phyloP scores from a whole-genome alignment of 2,888 invertebrate species.

The Drosophila differens region DNA sequence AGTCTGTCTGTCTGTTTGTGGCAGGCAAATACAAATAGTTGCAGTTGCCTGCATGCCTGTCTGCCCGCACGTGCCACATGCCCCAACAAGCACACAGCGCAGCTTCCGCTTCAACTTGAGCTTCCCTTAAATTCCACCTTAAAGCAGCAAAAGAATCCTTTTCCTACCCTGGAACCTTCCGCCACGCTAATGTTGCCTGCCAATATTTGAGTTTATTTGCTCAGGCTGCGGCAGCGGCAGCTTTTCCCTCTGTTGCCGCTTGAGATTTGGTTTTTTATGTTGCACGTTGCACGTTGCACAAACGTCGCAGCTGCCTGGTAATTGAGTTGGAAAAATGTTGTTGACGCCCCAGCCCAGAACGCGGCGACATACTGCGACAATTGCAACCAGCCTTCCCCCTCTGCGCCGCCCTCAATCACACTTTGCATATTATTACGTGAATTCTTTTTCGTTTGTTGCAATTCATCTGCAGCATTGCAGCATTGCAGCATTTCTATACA shows the following conservation, averaged over 20 bases:
- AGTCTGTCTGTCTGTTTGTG: conserved; percentile 60
- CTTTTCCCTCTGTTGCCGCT: conserved; percentile 50
- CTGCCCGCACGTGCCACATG: conserved; percentile 47
- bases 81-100: conserved; percentile 6
- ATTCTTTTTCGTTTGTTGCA: conserved; percentile 54
- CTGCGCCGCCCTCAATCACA: conserved; percentile 22
- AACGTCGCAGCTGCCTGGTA: conserved; percentile 75
- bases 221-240: conserved; percentile 25
- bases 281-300: conserved; percentile 66
- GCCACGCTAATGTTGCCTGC: conserved; percentile 48
- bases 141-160: conserved; percentile 19
- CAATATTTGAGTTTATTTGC: conserved; percentile 68
- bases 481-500: conserved; percentile 13
- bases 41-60: conserved; percentile 31
- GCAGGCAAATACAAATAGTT: conserved; percentile 68
- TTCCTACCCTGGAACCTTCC: neutral
- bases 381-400: conserved; percentile 44
- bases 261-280: conserved; percentile 63
- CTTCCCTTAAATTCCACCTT: conserved; percentile 35
- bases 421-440: conserved; percentile 75
- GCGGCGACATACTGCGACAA: conserved; percentile 74
- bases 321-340: conserved; percentile 80
- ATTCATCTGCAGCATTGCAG: conserved; percentile 28
- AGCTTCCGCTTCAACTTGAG: neutral
- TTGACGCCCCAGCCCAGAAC: conserved; percentile 65